Evolutionary conservation across 2,113 vertebrate species (phyloP), one percentile per base, ranked within the genome.

Genomic region (Saccopteryx leptura): DNA sequence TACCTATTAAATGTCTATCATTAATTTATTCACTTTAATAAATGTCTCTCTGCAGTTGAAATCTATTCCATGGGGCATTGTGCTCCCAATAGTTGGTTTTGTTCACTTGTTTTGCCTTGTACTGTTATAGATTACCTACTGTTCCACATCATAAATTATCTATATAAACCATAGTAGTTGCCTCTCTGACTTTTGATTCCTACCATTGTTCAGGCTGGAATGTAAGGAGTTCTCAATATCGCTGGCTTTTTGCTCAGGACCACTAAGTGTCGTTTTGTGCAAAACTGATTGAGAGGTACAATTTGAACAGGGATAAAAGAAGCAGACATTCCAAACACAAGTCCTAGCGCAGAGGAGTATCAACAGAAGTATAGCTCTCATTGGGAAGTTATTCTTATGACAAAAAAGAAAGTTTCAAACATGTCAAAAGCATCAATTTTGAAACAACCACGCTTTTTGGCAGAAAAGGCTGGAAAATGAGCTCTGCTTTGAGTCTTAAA

Each of bases 401-500:
- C 13, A 78, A 50, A 90, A 96, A 93, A 90, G 48, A 69, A 1
- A 91, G 33, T 82, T 68, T 90, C 9, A 72, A 78, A 60, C 18
- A 85, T 50, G 56, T 78, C 79, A 31, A 4, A 79, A 72, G 58
- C 17, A 85, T 83, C 91, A 7, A 79, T 71, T 68, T 92, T 69
- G 19, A 65, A 78, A 71, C 31, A 82, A 96, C 56, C 26, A 66
- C 76, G 60, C 18, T 92, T 75, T 81, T 74, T 90, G 31, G 24
- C 75, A 96, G 84, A 88, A 90, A 91, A 91, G 54, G 18, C 28
- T 78, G 48, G 66, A 89, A 96, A 92, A 91, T 21, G 46, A 90
- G 24, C 17, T 8, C 5, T 39, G 28, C 11, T 60, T 69, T 74
- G n/a, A 39, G 61, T 39, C 19, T 72, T 88, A 93, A 91, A 88